Evolutionary conservation across 2,797 vertebrate genomes (phyloP), one percentile per base, ranked within the genome.

Genomic region (Peromyscus nudipes): DNA sequence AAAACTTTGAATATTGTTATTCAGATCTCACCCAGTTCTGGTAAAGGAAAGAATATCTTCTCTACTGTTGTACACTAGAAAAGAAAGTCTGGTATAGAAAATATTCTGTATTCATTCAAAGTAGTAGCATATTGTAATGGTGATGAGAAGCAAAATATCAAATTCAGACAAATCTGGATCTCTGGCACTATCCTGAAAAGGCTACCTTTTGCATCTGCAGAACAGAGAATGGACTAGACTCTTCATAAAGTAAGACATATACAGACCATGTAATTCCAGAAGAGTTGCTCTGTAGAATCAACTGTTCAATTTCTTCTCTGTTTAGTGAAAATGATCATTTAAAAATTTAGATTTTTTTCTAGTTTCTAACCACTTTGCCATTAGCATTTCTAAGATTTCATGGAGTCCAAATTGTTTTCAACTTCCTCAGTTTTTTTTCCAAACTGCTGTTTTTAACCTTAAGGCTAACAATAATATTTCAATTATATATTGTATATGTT

Each of bases 311-410:
- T 37, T 77, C 84, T 19, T 60, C 87, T 73, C 17, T 52, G 57
- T 93, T 75, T 40, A 29, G 12, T 84, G 23, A 55, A 17, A 75
- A 91, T 77, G 29, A 82, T 91, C 31, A 79, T 81, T 57, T 86
- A 60, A 84, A 57, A 85, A 29, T 92, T 37, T 85, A 93, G 1
- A 57, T 83, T 84, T 94, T 80, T 94, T 80, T 67, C 82, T 94
- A 76, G 19, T 43, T 49, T 89, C 34, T 81, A 87, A 27, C 5
- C 82, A n/a, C 21, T 65, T 87, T 87, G 19, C 37, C 31, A 12
- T 67, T 87, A 95, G 43, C 77, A 40, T 84, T 92, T 21, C 55
- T n/a, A 76, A 83, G 19, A 29, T 82, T 67, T 64, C 57, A 23
- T 23, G 31, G 4, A 62, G 69, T 37, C 27, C 31, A 31, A 86